These are phyloP conservation scores for Scyliorhinus canicula DNA, from an alignment of 2,797 vertebrate species.

Conservation along the genomic window DNA sequence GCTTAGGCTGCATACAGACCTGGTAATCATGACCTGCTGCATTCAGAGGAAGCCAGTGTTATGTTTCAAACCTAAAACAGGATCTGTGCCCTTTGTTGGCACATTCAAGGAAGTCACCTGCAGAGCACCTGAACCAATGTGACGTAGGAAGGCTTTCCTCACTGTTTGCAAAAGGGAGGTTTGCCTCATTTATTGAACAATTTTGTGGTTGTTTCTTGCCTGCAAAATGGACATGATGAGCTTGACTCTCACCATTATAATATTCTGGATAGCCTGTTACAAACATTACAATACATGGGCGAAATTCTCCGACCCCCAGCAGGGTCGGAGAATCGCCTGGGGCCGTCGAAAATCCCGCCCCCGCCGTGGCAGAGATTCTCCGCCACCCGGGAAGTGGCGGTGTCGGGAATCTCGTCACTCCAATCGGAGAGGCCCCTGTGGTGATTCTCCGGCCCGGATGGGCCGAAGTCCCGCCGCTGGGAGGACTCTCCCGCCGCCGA, in stretches of 20 bases:
- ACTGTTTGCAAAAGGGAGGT: neutral
- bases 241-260: neutral
- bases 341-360: too few relatives aligned
- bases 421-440: too few relatives aligned
- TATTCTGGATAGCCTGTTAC: neutral
- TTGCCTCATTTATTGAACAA: neutral
- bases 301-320: too few relatives aligned
- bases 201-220: neutral
- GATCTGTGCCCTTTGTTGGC: neutral
- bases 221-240: neutral
- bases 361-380: too few relatives aligned
- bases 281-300: neutral
- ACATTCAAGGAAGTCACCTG: neutral
- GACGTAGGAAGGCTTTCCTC: neutral
- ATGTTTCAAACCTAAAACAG: neutral
- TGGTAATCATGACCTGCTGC: neutral
- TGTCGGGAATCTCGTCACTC: too few relatives aligned
- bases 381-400: too few relatives aligned
- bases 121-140: neutral
- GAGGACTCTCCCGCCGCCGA: too few relatives aligned
- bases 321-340: too few relatives aligned
- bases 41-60: neutral
- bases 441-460: too few relatives aligned
- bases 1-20: neutral
- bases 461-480: too few relatives aligned